phyloP scores from a whole-genome alignment of 2,113 vertebrate genomes.

The Lagenorhynchus albirostris region DNA sequence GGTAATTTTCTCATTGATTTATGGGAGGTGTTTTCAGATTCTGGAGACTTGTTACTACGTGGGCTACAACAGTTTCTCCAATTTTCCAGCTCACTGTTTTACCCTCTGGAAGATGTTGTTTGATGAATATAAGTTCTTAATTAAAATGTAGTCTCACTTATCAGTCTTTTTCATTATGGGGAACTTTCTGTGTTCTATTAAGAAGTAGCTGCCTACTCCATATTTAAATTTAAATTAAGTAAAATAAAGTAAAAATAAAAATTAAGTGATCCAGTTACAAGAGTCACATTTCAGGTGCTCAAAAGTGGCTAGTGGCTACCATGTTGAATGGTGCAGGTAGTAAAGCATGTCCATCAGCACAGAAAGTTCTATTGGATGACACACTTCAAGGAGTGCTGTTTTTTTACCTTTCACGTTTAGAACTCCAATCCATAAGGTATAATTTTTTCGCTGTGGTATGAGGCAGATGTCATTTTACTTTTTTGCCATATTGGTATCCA shows the following conservation, averaged over 20 bases:
- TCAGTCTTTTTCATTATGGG: background rate
- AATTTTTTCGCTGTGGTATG: background rate
- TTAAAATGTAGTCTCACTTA: background rate
- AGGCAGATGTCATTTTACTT: background rate
- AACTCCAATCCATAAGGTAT: rapidly evolving
- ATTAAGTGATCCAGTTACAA: background rate
- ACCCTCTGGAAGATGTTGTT: background rate
- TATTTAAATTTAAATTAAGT: background rate
- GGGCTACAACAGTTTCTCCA: background rate
- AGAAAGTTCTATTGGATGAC: too few species aligned
- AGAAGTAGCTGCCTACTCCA: background rate
- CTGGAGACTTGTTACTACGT: background rate
- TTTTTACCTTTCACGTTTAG: background rate
- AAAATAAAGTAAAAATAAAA: background rate
- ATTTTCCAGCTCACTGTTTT: background rate
- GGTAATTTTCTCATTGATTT: background rate
- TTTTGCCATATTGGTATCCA: background rate
- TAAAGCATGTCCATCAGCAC: rapidly evolving
- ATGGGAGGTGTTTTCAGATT: background rate
- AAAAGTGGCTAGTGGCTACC: background rate
- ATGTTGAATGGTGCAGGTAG: too few species aligned
- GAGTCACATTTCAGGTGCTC: background rate
- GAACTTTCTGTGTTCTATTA: background rate
- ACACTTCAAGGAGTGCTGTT: rapidly evolving
- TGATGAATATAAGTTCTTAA: background rate